Evolutionary conservation across 2,797 vertebrate species (phyloP).

Genomic region (Rhynchonycteris naso): DNA sequence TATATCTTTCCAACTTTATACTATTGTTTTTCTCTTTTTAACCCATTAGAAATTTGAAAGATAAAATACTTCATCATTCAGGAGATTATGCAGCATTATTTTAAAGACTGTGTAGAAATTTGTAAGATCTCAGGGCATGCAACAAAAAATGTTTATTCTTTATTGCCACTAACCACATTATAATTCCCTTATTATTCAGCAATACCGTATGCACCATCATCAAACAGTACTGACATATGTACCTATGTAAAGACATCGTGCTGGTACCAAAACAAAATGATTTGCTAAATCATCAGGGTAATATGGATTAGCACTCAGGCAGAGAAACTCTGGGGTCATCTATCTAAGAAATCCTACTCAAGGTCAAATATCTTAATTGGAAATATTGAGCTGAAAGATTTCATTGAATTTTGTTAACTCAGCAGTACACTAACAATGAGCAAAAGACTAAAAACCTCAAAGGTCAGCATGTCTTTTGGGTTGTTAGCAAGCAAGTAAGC

Average conservation of each 20-base stretch:
- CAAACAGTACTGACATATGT: neutral
- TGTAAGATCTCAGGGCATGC: neutral
- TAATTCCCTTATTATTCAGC: neutral
- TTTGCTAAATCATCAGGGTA: conserved; percentile 48
- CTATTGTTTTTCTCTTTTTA: neutral
- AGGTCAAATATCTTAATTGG: conserved; percentile 72
- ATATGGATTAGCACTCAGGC: conserved; percentile 62
- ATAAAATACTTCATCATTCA: neutral
- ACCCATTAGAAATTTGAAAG: neutral
- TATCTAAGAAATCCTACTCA: conserved; percentile 58
- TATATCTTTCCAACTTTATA: conserved; percentile 26
- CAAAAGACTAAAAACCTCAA: conserved; percentile 54
- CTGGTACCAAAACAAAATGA: neutral
- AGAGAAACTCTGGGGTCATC: conserved; percentile 40
- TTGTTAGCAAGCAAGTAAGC: conserved; percentile 61
- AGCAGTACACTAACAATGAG: conserved; percentile 71
- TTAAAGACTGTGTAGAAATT: neutral
- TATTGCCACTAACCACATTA: neutral
- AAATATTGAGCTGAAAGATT: conserved; percentile 63
- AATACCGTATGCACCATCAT: neutral
- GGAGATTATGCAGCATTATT: neutral
- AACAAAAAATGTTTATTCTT: neutral
- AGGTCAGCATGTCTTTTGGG: conserved; percentile 68
- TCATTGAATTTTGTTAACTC: conserved; percentile 74
- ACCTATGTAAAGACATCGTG: neutral